Evolutionary conservation across 2,888 invertebrate species (phyloP).

Genomic region (Drosophila mettleri): DNA sequence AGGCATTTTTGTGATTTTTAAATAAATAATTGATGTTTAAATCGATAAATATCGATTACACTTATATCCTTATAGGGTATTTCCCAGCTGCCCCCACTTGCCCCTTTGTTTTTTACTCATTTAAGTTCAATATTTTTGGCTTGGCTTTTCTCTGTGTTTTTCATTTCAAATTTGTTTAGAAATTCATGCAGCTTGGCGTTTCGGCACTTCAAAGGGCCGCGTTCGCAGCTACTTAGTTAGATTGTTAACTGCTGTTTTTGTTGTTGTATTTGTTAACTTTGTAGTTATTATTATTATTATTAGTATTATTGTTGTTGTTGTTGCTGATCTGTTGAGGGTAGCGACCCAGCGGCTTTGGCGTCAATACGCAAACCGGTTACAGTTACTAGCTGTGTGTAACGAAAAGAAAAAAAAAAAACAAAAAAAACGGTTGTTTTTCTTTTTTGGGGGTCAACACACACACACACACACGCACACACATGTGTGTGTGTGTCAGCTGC

Average conservation of each 20-base stretch:
- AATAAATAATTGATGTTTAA: too few relatives aligned
- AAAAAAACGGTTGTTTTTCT: conserved; percentile 24
- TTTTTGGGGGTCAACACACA: conserved; percentile 59
- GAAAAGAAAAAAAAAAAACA: too few relatives aligned
- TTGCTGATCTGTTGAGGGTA: conserved; percentile 41
- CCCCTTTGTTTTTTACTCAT: too few relatives aligned
- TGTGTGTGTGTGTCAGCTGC: conserved; percentile 12
- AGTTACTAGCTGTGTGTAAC: too few relatives aligned
- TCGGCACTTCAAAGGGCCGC: conserved; percentile 20
- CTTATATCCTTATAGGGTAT: too few relatives aligned
- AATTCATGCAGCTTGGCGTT: background rate
- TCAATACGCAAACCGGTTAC: conserved; percentile 65
- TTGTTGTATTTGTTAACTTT: conserved; percentile 26
- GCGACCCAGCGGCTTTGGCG: conserved; percentile 48
- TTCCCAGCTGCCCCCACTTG: too few relatives aligned
- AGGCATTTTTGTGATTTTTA: too few relatives aligned
- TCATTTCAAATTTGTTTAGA: background rate
- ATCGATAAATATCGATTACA: too few relatives aligned
- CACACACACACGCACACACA: background rate
- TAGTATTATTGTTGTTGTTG: conserved; percentile 1
- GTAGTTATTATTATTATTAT: conserved; percentile 13
- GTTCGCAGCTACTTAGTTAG: conserved; percentile 18
- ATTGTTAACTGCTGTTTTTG: conserved; percentile 15
- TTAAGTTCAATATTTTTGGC: background rate
- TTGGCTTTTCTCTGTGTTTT: background rate